Evolutionary conservation across 2,113 vertebrate species (phyloP).

Genomic region (Tachuris rubrigastra): DNA sequence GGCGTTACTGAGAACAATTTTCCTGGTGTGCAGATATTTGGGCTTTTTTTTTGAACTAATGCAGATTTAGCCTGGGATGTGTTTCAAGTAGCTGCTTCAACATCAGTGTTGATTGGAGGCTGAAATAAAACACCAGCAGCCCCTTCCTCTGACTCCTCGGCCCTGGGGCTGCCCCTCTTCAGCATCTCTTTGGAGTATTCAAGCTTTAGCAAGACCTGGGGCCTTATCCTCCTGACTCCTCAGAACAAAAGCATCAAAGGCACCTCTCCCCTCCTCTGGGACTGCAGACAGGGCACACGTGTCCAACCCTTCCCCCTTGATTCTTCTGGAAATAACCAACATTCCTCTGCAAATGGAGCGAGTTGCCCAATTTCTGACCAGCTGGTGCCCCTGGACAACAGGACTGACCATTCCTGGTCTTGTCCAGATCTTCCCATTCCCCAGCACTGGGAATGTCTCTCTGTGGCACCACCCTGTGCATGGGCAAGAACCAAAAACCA

Average conservation of each 20-base stretch:
- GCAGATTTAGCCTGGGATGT: not conserved
- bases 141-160: not conserved
- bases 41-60: not conserved
- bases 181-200: not conserved
- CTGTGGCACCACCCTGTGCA: not conserved
- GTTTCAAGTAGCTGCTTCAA: not conserved
- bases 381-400: not conserved
- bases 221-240: not conserved
- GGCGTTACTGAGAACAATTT: not conserved
- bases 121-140: not conserved
- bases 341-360: not conserved
- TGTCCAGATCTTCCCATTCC: not conserved
- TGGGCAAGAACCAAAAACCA: not conserved
- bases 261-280: not conserved
- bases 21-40: fast-evolving
- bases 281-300: not conserved
- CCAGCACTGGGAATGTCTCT: not conserved
- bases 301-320: not conserved
- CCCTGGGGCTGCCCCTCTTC: not conserved
- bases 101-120: not conserved
- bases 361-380: not conserved
- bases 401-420: not conserved
- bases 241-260: not conserved
- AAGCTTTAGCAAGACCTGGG: not conserved
- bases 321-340: not conserved